Base-by-base conservation (phyloP, 2,888 invertebrate species). In the Leistus spinibarbis region DNA sequence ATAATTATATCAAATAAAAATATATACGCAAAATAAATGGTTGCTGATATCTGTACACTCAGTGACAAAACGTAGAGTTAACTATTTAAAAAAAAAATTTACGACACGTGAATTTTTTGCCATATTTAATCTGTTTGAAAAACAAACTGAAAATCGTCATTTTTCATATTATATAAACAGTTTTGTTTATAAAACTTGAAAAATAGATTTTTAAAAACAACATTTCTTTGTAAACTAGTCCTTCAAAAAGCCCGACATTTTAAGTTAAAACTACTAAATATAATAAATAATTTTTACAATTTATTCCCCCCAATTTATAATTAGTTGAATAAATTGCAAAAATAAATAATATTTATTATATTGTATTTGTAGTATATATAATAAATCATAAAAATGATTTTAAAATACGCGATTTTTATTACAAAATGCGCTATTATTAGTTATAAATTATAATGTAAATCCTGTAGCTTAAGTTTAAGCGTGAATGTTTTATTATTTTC, bases 401-500 rank as follows among this genome's bases (percentile, higher is more conserved):
- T 79, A 78, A 78, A 78, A 40, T 56, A 54, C 7, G 76, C 77
- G 79, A 79, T 76, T 77, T 78, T 10, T 57, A 23, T 27, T 7
- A 40, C 13, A 40, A 40, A 69, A 76, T 69, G 78, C 77, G 77
- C 77, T 70, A 56, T 76, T 77, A 19, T 23, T 71, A 71, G 71
- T 64, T 71, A 62, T 62, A 60, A 60, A 69, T 69, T 53, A n/a
- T 69, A 69, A 40, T 72, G 73, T 67, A 67, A 73, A 67, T 60
- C 23, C 27, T 60, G 64, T 64, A 64, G 64, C 16, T 53, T 73
- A 73, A 67, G 73, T 23, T 60, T 53, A 54, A 79, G 83, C 82
- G 82, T 83, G 82, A 80, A 80, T 82, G 82, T 82, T 82, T 81
- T 81, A 81, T 83, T 83, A 83, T 82, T 60, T 80, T 79, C 81